Percentiles rank a stretch among this genome's conserved stretches.
phyloP scores from a whole-genome alignment of 2,888 invertebrate species.

The Andrena trimmerana region DNA sequence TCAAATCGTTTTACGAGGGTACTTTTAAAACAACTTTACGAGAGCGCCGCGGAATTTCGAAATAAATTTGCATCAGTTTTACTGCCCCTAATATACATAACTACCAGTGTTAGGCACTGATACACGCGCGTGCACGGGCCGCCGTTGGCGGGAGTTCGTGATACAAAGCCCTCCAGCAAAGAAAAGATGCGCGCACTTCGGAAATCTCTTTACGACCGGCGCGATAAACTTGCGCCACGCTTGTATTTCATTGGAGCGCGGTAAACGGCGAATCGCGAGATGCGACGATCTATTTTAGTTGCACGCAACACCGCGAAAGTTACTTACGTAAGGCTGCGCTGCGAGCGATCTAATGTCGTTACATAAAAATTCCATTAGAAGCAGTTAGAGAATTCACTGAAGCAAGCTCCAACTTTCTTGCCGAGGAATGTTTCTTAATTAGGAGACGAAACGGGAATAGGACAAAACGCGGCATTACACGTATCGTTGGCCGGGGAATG shows the following conservation, averaged over 20 bases:
- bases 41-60: slow-evolving; percentile 79
- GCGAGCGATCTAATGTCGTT: slow-evolving; percentile 16
- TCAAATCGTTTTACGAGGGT: slow-evolving; percentile 83
- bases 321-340: background rate
- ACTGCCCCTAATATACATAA: slow-evolving; percentile 82
- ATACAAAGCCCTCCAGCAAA: slow-evolving; percentile 61
- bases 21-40: slow-evolving; percentile 82
- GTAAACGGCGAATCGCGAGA: slow-evolving; percentile 4
- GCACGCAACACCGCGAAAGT: background rate
- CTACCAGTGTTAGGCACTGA: slow-evolving; percentile 83
- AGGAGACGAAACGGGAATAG: background rate
- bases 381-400: slow-evolving; percentile 27
- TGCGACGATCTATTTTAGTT: background rate
- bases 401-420: background rate
- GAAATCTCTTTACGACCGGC: slow-evolving; percentile 21
- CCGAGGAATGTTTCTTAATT: slow-evolving; percentile 38
- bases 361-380: slow-evolving; percentile 27
- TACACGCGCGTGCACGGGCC: slow-evolving; percentile 66
- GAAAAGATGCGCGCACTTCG: slow-evolving; percentile 66
- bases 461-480: background rate
- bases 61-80: slow-evolving; percentile 84
- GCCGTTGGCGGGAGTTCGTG: slow-evolving; percentile 56
- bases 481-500: slow-evolving; percentile 33
- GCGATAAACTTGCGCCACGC: background rate
- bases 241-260: background rate